phyloP scores from a whole-genome alignment of 1,140 invertebrate species.

The Solen grandis region DNA sequence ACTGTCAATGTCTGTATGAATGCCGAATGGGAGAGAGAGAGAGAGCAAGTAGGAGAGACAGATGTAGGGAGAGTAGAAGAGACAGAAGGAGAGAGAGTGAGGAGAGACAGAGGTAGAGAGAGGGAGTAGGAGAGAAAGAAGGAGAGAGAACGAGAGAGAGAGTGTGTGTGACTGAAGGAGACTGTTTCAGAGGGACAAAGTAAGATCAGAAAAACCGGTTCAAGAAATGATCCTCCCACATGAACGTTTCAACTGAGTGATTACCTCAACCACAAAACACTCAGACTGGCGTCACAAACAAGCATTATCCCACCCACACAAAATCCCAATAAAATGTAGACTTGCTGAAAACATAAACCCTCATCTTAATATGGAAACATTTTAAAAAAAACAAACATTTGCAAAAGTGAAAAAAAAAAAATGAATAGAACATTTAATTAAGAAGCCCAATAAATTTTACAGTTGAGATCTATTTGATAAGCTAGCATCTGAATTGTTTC shows the following conservation, averaged over 20 bases:
- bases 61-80: neutral
- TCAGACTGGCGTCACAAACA: neutral
- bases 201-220: neutral
- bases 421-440: too few species aligned
- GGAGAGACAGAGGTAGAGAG: neutral
- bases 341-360: neutral
- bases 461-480: too few species aligned
- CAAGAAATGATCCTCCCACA: neutral
- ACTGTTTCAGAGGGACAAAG: neutral
- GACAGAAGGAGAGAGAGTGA: neutral
- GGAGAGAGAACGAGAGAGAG: neutral
- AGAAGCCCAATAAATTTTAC: too few species aligned
- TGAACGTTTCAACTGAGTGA: neutral
- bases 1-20: too few species aligned
- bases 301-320: neutral
- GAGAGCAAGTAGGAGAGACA: neutral
- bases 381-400: too few species aligned
- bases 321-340: neutral
- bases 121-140: neutral
- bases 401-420: too few species aligned
- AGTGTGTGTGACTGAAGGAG: neutral
- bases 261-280: neutral
- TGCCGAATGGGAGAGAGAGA: constrained; percentile 2
- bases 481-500: too few species aligned
- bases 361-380: too few species aligned